Percentiles rank a stretch among this genome's conserved stretches.
phyloP scores from a whole-genome alignment of 1,140 invertebrate species.

The Trissolcus basalis region DNA sequence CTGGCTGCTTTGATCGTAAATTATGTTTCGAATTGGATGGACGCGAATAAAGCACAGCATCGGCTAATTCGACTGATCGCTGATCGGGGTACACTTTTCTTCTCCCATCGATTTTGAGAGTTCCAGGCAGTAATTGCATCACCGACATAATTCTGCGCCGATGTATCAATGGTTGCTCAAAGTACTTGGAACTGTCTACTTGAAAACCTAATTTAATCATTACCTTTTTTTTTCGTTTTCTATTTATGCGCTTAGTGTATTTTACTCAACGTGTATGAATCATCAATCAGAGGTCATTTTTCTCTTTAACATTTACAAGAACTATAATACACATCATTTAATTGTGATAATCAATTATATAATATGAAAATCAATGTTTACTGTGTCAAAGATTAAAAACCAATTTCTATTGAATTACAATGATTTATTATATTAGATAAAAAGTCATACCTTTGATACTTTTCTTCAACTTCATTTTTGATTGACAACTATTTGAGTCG shows the following conservation, averaged over 20 bases:
- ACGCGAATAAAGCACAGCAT: slow-evolving; percentile 22
- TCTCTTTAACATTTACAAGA: no score
- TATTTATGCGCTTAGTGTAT: not conserved
- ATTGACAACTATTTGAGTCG: not conserved
- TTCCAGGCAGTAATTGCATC: slow-evolving; percentile 43
- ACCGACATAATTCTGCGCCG: slow-evolving; percentile 55
- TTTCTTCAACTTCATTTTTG: slow-evolving; percentile 15
- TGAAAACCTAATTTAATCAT: slow-evolving; percentile 9
- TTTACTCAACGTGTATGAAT: no score
- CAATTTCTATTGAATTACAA: no score
- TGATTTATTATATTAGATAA: no score
- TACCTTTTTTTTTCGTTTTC: not conserved
- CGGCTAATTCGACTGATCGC: slow-evolving; percentile 54
- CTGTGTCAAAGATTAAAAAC: no score
- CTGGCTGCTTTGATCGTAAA: slow-evolving; percentile 24
- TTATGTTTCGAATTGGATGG: slow-evolving; percentile 13
- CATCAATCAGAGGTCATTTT: no score
- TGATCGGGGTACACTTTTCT: slow-evolving; percentile 42
- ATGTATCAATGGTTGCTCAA: slow-evolving; percentile 46
- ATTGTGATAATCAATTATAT: no score
- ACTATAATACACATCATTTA: no score
- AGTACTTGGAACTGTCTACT: slow-evolving; percentile 54
- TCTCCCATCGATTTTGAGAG: slow-evolving; percentile 1
- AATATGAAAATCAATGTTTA: no score
- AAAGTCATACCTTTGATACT: not conserved